Percentiles rank a stretch among this genome's conserved stretches.
These are phyloP conservation scores for Butastur rufipennis DNA, from an alignment of 2,113 vertebrate genomes.

Conservation along the genomic window DNA sequence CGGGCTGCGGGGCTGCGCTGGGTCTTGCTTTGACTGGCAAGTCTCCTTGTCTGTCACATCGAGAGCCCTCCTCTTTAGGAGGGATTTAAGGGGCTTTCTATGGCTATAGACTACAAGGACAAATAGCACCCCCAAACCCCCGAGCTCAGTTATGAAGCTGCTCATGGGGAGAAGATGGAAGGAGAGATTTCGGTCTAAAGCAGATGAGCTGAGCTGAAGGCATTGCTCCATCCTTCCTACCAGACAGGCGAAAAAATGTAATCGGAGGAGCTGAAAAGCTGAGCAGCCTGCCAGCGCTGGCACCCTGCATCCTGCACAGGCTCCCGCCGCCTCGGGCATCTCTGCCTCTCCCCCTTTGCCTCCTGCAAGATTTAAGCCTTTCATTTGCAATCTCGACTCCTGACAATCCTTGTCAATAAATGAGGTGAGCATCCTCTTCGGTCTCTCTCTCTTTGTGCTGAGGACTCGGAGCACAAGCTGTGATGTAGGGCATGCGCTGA, in stretches of 20 bases:
- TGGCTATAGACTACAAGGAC: slow-evolving; percentile 57
- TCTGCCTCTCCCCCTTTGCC: not conserved
- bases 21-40: not conserved
- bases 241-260: not conserved
- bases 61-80: slow-evolving; percentile 33
- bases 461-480: not conserved
- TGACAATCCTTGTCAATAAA: not conserved
- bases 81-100: slow-evolving; percentile 61
- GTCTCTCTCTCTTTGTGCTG: not conserved
- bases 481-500: not conserved
- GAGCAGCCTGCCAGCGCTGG: not conserved
- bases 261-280: not conserved
- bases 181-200: not conserved
- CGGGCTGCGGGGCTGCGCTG: not conserved
- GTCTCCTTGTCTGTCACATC: not conserved
- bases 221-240: not conserved
- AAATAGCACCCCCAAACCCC: slow-evolving; percentile 1
- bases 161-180: not conserved
- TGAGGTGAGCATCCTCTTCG: slow-evolving; percentile 51
- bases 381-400: not conserved
- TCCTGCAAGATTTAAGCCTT: not conserved
- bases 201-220: not conserved
- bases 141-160: not conserved
- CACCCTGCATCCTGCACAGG: not conserved
- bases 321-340: not conserved